Evolutionary conservation across 2,888 invertebrate species (phyloP).

Genomic region (Leptinotarsa haldemani): DNA sequence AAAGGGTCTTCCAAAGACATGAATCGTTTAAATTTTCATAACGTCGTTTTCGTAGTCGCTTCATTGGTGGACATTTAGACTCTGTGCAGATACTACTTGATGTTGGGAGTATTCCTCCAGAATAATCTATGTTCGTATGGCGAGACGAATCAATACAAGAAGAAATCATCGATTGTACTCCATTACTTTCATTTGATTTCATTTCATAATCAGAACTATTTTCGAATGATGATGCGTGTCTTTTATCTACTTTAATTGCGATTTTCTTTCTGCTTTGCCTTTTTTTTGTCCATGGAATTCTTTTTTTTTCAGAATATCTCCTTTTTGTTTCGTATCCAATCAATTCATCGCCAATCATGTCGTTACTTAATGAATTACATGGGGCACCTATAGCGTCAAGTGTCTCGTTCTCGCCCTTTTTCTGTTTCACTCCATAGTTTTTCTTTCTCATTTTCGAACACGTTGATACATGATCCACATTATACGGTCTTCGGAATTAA

Average conservation of each 20-base stretch:
- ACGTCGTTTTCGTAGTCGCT: no score
- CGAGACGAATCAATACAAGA: neutral
- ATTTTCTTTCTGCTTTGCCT: neutral
- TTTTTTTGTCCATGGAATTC: neutral
- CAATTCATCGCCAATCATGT: neutral
- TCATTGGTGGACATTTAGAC: no score
- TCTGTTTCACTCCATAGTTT: neutral
- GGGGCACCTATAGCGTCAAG: neutral
- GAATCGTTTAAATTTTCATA: no score
- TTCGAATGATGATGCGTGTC: neutral
- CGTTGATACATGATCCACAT: neutral
- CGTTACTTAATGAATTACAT: neutral
- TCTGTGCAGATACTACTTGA: no score
- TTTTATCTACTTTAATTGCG: neutral
- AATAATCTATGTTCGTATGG: constrained; percentile 4
- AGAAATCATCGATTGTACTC: neutral
- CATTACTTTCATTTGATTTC: neutral
- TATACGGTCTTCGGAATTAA: neutral
- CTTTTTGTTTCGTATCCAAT: neutral
- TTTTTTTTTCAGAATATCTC: neutral
- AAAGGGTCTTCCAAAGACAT: no score
- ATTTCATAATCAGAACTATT: neutral
- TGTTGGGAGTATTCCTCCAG: neutral
- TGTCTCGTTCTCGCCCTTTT: neutral
- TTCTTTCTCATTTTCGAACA: neutral